A percentile compares a stretch with the other conserved stretches of the same genome.
Evolutionary conservation across 2,797 vertebrate genomes (phyloP).

Genomic region (Clarias pachynema): DNA sequence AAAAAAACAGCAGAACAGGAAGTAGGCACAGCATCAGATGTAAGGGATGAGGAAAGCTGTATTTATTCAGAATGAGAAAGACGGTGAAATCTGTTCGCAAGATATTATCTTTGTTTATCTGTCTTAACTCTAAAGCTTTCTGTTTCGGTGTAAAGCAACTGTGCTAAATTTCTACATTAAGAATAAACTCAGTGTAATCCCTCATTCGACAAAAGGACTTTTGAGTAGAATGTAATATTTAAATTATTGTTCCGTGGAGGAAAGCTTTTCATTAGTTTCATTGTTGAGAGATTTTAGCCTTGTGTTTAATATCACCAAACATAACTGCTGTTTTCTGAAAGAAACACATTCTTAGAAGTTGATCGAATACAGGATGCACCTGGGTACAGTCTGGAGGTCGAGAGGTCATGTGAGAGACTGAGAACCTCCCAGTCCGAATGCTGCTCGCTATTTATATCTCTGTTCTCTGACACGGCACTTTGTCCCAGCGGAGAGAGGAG

Average conservation of each 20-base stretch:
- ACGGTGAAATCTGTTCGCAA: neutral
- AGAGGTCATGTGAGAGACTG: neutral
- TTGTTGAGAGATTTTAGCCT: neutral
- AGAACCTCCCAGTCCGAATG: neutral
- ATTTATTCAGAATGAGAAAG: neutral
- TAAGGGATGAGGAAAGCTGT: neutral
- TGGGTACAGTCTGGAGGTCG: slow-evolving; percentile 20
- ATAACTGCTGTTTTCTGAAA: neutral
- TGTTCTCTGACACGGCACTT: slow-evolving; percentile 1
- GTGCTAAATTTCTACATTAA: neutral
- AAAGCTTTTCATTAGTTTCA: neutral
- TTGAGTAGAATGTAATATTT: neutral
- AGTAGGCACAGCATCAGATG: neutral
- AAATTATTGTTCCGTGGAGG: neutral
- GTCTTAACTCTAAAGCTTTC: neutral
- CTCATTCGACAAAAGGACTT: neutral
- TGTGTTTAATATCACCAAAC: neutral
- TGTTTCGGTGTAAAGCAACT: too few species aligned
- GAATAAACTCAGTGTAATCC: neutral
- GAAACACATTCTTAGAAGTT: neutral
- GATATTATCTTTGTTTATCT: neutral
- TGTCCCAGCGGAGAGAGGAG: neutral
- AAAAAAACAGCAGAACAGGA: slow-evolving; percentile 1
- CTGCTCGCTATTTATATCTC: slow-evolving; percentile 35
- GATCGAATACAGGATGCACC: slow-evolving; percentile 26